These are phyloP conservation scores for Clytia hemisphaerica DNA, from an alignment of 30 jellyfish, hydroid and myxozoan species.

Conservation along the genomic window DNA sequence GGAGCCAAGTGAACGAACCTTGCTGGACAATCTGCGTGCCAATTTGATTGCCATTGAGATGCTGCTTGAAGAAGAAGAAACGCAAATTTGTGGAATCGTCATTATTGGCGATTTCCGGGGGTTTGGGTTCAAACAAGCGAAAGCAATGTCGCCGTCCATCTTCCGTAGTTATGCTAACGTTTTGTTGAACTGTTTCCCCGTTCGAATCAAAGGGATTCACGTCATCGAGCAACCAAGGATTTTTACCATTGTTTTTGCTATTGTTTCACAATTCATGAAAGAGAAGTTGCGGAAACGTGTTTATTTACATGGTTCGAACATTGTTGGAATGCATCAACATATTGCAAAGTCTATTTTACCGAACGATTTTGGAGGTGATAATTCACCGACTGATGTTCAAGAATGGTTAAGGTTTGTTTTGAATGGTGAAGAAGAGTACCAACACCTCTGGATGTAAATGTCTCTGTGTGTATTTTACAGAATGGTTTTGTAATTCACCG, in stretches of 20 bases:
- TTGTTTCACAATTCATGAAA: conserved; percentile 36
- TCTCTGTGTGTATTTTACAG: no score
- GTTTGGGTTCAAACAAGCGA: conserved; percentile 42
- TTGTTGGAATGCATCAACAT: neutral
- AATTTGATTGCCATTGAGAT: conserved; percentile 32
- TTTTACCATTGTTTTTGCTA: conserved; percentile 19
- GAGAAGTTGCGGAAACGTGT: conserved; percentile 35
- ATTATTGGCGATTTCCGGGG: conserved; percentile 24
- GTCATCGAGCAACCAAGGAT: conserved; percentile 38
- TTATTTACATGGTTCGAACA: conserved; percentile 24
- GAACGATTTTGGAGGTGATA: conserved; percentile 19
- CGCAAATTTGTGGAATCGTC: conserved; percentile 38
- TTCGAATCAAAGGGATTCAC: conserved; percentile 44
- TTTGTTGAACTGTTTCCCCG: conserved; percentile 29
- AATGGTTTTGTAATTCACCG: no score
- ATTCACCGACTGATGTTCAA: conserved; percentile 2
- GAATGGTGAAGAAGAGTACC: conserved; percentile 31
- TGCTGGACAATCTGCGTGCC: conserved; percentile 32
- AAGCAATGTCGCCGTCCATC: conserved; percentile 19
- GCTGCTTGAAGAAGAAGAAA: conserved; percentile 39
- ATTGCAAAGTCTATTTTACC: conserved; percentile 14
- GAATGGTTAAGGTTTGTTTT: conserved; percentile 21
- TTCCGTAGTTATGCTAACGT: conserved; percentile 16
- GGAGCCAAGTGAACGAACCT: conserved; percentile 36
- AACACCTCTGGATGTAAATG: conserved; percentile 32